phyloP scores from a whole-genome alignment of 2,888 invertebrate species.

The Synergus laeviventris region DNA sequence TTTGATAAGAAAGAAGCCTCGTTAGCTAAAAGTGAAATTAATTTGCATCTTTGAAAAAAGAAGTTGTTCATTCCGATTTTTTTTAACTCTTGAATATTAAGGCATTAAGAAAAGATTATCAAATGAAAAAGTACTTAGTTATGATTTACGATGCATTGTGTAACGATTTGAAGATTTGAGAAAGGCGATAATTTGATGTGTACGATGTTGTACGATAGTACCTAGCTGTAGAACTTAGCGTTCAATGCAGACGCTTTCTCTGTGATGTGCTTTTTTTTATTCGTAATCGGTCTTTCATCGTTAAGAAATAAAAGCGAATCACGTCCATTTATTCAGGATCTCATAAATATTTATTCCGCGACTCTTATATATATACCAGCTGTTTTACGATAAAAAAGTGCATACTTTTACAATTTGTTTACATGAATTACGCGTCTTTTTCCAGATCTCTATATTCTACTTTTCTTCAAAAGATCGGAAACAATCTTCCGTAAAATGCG shows the following conservation, averaged over 20 bases:
- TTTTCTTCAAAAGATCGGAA: not conserved
- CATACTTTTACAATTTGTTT: not conserved
- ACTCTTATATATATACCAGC: not conserved
- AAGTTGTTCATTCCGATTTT: not conserved
- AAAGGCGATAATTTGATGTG: conserved; percentile 10
- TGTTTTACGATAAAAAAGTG: conserved; percentile 12
- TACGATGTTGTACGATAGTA: not conserved
- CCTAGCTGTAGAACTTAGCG: not conserved
- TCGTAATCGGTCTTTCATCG: conserved; percentile 27
- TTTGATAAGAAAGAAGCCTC: conserved; percentile 23
- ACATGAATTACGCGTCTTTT: not conserved
- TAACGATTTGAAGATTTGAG: not conserved
- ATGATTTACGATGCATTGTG: not conserved
- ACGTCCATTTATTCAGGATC: conserved; percentile 12
- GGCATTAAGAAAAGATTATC: not conserved
- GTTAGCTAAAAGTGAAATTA: not conserved
- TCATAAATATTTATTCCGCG: conserved; percentile 14
- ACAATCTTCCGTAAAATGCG: not conserved
- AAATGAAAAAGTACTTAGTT: not conserved
- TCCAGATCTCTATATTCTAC: not conserved
- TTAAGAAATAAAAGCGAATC: conserved; percentile 29
- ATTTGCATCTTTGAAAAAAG: not conserved
- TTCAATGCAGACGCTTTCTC: not conserved
- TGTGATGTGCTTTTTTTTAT: conserved; percentile 15
- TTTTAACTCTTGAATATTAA: not conserved